Evolutionary conservation across 1,140 invertebrate species (phyloP), one percentile per base, ranked within the genome.

Genomic region (Mercenaria mercenaria): DNA sequence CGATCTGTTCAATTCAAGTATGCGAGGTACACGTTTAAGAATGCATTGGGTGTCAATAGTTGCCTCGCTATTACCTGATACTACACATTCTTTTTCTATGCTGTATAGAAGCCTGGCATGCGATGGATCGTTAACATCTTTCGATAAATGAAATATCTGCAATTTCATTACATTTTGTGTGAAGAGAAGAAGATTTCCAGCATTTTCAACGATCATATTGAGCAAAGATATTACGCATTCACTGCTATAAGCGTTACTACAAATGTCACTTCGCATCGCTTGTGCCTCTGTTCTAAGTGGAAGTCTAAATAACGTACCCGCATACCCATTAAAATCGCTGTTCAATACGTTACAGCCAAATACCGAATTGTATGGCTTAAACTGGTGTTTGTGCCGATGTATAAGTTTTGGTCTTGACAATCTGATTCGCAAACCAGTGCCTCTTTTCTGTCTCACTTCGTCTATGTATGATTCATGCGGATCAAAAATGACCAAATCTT

Each of bases 301-400:
- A 61, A 94, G 88, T 81, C 93, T 56, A 32, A 94, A 93, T 32
- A 94, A 82, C 15, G 93, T 94, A 26, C 89, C 92, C 64, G 91
- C 72, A 80, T 89, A 93, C 0, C 39, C 52, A 39, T 87, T 82
- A 32, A 61, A 56, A 20, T 61, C 37, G 37, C 88, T 29, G 20
- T 47, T 26, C 3, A 59, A 32, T 11, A 67, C 15, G 32, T 93
- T 80, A 87, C 92, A 93, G 11, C 91, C 92, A 67, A 94, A 94
- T 11, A 94, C 64, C 18, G 86, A 80, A 29, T 93, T 59, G 79
- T 82, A 94, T 37, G 93, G 93, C 52, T 92, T 92, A 80, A 94
- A 94, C 81, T 94, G 93, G 41, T 93, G 88, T 20, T 50, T 50
- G n/a, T 92, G 69, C 72, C 18, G 82, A 77, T 32, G 43, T 29